Evolutionary conservation across 2,797 vertebrate species (phyloP).

Genomic region (Champsocephalus esox): DNA sequence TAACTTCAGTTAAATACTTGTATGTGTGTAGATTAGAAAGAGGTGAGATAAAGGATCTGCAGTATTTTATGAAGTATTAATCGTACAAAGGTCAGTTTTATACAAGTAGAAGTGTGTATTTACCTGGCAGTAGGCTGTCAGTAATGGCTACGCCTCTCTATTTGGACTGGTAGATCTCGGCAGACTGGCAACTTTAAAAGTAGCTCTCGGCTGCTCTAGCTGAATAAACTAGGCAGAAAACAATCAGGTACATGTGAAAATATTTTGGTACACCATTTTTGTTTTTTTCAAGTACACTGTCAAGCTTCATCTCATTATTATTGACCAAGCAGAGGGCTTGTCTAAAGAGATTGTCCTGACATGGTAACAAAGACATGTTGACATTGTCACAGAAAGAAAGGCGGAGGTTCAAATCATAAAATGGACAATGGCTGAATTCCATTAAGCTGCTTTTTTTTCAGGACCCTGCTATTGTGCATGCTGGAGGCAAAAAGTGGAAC

Average conservation of each 20-base stretch:
- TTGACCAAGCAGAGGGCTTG: not conserved
- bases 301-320: not conserved
- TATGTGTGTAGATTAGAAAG: too few species aligned
- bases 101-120: too few species aligned
- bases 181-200: too few species aligned
- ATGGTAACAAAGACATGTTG: not conserved
- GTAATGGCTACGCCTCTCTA: too few species aligned
- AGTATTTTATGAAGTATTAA: too few species aligned
- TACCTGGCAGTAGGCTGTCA: too few species aligned
- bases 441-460: not conserved
- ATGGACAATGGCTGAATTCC: not conserved
- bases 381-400: not conserved
- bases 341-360: not conserved
- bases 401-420: conserved; percentile 1
- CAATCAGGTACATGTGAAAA: not conserved
- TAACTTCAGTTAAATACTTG: too few species aligned
- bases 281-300: not conserved
- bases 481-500: not conserved
- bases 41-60: too few species aligned
- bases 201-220: not conserved
- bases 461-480: not conserved
- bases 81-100: too few species aligned
- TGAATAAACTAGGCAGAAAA: not conserved
- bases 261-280: not conserved
- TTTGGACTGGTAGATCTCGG: too few species aligned